phyloP scores from a whole-genome alignment of 2,797 vertebrate genomes.

The Mionectes olivaceus region DNA sequence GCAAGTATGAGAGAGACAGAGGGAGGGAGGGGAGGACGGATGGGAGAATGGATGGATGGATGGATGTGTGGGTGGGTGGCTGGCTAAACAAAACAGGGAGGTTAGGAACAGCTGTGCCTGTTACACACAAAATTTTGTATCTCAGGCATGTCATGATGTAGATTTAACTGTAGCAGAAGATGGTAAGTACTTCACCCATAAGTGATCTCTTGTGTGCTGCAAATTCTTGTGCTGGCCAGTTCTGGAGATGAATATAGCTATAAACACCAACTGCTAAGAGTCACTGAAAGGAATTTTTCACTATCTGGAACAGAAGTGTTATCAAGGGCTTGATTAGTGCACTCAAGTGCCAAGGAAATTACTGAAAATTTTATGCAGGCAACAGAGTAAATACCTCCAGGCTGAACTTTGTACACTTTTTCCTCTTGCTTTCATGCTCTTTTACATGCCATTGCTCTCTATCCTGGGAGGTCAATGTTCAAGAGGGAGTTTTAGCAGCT shows the following conservation, averaged over 20 bases:
- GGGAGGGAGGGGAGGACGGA: neutral
- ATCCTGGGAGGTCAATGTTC: neutral
- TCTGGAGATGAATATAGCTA: neutral
- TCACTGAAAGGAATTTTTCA: neutral
- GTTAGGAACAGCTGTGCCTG: neutral
- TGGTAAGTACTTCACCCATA: neutral
- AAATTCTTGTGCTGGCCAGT: neutral
- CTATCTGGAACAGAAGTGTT: neutral
- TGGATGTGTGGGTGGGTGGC: neutral
- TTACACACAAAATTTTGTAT: neutral
- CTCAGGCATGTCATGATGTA: neutral
- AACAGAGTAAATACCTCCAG: neutral
- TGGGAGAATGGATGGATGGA: neutral
- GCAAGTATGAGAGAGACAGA: neutral
- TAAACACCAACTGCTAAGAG: neutral
- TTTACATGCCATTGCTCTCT: neutral
- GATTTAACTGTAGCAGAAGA: neutral
- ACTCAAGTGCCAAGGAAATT: neutral
- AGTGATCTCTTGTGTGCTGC: neutral
- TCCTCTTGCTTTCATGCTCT: neutral
- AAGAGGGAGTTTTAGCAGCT: neutral
- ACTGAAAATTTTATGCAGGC: neutral
- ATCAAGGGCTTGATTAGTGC: neutral
- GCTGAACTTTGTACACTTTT: neutral
- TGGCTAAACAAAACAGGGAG: constrained; percentile 2